A percentile compares a stretch with the other conserved stretches of the same genome.
Conservation (phyloP, 1,140 invertebrate genomes). For the Zophobas atratus region DNA sequence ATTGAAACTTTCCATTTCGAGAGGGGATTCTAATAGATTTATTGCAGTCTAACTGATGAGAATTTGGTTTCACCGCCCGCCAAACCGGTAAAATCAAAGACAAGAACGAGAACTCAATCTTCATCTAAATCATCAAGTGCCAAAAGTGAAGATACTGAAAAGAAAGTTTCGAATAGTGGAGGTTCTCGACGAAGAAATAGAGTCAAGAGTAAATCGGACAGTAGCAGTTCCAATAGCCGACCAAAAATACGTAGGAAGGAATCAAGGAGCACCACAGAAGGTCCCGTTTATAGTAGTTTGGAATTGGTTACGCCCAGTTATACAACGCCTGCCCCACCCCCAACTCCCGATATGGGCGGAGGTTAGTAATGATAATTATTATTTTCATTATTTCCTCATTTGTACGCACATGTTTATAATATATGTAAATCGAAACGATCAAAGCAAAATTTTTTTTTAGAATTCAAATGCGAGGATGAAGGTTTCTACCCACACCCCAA, state of each 20-base stretch:
- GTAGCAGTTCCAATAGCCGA: neutral
- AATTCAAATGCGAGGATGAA: slow-evolving; percentile 94
- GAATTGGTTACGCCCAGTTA: slow-evolving; percentile 65
- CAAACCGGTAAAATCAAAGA: slow-evolving; percentile 60
- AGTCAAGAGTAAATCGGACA: slow-evolving; percentile 45
- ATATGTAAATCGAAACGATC: slow-evolving; percentile 14
- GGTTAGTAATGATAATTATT: slow-evolving; percentile 70
- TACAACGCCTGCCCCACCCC: slow-evolving; percentile 88
- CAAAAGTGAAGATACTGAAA: slow-evolving; percentile 40
- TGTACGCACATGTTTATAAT: slow-evolving; percentile 25
- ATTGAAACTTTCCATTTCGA: slow-evolving; percentile 25
- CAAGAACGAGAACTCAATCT: slow-evolving; percentile 56
- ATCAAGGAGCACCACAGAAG: slow-evolving; percentile 30
- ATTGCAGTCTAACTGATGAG: slow-evolving; percentile 61
- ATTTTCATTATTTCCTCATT: slow-evolving; percentile 39
- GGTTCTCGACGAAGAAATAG: slow-evolving; percentile 49
- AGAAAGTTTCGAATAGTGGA: slow-evolving; percentile 36
- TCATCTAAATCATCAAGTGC: slow-evolving; percentile 49
- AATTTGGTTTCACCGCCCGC: slow-evolving; percentile 60
- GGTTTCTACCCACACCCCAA: slow-evolving; percentile 94
- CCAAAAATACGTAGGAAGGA: slow-evolving; percentile 53
- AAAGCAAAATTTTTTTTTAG: slow-evolving; percentile 67
- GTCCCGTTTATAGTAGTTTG: slow-evolving; percentile 66
- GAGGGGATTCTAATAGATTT: neutral
- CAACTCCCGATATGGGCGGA: slow-evolving; percentile 90